phyloP scores from a whole-genome alignment of 2,113 vertebrate species.

The Hemiscyllium ocellatum region DNA sequence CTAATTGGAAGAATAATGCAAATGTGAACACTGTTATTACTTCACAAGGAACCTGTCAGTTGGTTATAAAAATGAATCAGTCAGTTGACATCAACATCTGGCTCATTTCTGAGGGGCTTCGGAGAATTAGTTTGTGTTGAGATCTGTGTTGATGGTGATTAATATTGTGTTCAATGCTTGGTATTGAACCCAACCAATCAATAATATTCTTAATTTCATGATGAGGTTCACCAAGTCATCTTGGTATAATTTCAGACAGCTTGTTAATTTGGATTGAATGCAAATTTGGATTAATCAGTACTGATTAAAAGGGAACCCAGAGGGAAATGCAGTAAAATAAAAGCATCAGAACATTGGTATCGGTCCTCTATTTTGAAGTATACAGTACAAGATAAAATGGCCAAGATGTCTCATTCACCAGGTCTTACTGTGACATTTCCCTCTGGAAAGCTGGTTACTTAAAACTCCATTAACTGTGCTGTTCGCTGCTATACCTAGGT shows the following conservation, averaged over 20 bases:
- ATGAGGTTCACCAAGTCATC: neutral
- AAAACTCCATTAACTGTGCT: neutral
- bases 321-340: too few species aligned
- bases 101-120: neutral
- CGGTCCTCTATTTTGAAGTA: too few species aligned
- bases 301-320: neutral
- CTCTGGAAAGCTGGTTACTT: neutral
- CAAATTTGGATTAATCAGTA: neutral
- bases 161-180: neutral
- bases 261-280: neutral
- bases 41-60: neutral
- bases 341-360: too few species aligned
- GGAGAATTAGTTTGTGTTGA: neutral
- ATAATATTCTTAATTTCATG: neutral
- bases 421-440: too few species aligned
- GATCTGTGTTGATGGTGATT: neutral
- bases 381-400: too few species aligned
- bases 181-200: neutral
- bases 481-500: neutral
- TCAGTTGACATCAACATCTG: neutral
- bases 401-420: too few species aligned
- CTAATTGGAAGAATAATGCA: neutral
- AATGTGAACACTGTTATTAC: neutral
- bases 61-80: neutral
- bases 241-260: neutral